A percentile compares a stretch with the other conserved stretches of the same genome.
phyloP scores from a whole-genome alignment of 2,113 vertebrate genomes.

The Falco punctatus region DNA sequence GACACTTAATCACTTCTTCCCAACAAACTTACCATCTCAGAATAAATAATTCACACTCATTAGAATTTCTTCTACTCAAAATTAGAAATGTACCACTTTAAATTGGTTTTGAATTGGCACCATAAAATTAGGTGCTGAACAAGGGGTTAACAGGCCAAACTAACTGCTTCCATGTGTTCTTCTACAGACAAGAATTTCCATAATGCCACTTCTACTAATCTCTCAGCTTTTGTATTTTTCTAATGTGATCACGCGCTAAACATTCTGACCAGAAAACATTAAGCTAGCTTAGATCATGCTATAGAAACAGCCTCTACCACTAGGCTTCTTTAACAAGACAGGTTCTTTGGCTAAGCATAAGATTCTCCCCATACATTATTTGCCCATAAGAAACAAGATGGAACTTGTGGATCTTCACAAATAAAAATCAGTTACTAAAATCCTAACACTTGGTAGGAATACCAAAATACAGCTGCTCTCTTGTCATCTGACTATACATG shows the following conservation, averaged over 20 bases:
- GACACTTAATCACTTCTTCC: not conserved
- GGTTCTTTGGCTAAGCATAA: not conserved
- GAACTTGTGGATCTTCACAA: not conserved
- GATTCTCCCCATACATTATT: not conserved
- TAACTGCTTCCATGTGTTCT: not conserved
- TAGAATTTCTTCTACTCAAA: not conserved
- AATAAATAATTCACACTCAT: not conserved
- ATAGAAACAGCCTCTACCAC: not conserved
- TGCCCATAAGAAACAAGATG: not conserved
- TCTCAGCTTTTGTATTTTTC: not conserved
- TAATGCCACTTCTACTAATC: not conserved
- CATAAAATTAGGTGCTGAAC: not conserved
- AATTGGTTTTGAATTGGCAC: not conserved
- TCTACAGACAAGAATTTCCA: not conserved
- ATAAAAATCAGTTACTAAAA: not conserved
- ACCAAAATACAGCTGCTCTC: not conserved
- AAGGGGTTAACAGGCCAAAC: not conserved
- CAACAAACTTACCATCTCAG: not conserved
- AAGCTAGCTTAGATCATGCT: not conserved
- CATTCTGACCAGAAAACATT: not conserved
- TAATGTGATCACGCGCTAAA: not conserved
- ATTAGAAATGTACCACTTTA: not conserved
- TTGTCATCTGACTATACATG: not conserved
- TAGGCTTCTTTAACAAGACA: not conserved
- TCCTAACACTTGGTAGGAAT: not conserved